Evolutionary conservation across 2,888 invertebrate species (phyloP).

Genomic region (Melipona beecheii): DNA sequence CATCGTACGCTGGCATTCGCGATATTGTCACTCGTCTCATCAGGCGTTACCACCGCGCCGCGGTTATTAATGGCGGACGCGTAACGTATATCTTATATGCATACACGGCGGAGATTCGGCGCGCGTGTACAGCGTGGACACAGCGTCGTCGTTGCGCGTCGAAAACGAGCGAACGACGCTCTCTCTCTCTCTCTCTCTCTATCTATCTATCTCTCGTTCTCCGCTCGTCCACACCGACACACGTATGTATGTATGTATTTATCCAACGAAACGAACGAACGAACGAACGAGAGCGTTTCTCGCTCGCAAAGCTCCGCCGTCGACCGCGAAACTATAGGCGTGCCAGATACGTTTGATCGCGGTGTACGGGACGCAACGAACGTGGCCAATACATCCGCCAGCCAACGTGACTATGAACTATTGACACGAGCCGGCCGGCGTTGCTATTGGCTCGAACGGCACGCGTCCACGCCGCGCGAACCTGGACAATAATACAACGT

Average conservation of each 20-base stretch:
- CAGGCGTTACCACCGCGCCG: slow-evolving; percentile 50
- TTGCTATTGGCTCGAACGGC: slow-evolving; percentile 63
- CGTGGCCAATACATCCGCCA: slow-evolving; percentile 61
- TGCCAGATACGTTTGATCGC: slow-evolving; percentile 46
- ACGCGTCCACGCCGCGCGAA: slow-evolving; percentile 14
- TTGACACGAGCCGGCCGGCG: slow-evolving; percentile 65
- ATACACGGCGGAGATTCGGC: slow-evolving; percentile 57
- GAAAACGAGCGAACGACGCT: slow-evolving; percentile 19
- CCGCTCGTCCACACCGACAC: slow-evolving; percentile 13
- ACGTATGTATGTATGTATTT: neutral
- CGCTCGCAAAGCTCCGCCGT: slow-evolving; percentile 34
- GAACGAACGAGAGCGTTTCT: slow-evolving; percentile 28
- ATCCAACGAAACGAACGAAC: slow-evolving; percentile 13
- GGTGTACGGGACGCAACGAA: slow-evolving; percentile 23
- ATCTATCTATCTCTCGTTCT: too few species aligned
- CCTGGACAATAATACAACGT: slow-evolving; percentile 62
- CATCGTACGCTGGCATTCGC: neutral
- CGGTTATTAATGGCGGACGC: slow-evolving; percentile 62
- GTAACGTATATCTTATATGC: slow-evolving; percentile 53
- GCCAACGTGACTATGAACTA: slow-evolving; percentile 67
- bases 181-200: neutral
- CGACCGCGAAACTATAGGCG: slow-evolving; percentile 65
- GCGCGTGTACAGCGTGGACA: slow-evolving; percentile 31
- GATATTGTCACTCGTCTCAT: slow-evolving; percentile 14
- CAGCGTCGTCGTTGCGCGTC: slow-evolving; percentile 53